Percentiles rank a stretch among this genome's conserved stretches.
These are phyloP conservation scores for Gortyna flavago DNA, from an alignment of 2,888 invertebrate species.

Conservation along the genomic window DNA sequence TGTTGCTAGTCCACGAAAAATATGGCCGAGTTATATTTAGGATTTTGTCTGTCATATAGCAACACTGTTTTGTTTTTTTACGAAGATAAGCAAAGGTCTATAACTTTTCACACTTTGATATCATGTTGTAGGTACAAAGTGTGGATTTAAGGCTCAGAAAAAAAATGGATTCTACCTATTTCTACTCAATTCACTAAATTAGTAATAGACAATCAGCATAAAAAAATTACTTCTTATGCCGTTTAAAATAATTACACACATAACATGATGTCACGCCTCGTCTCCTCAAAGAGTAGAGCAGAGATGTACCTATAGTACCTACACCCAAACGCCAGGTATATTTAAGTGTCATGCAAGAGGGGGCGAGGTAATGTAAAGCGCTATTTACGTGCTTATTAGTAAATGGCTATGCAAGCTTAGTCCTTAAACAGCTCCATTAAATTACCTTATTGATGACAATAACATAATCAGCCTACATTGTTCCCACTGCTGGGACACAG, in stretches of 20 bases:
- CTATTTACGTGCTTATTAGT: no score
- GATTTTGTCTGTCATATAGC: slow-evolving; percentile 4
- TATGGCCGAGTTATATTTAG: slow-evolving; percentile 21
- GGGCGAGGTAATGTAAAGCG: no score
- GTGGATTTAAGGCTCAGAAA: not conserved
- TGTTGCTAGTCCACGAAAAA: slow-evolving; percentile 32
- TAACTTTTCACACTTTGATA: not conserved
- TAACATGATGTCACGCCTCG: not conserved
- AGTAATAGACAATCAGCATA: not conserved
- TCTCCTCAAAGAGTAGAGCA: not conserved
- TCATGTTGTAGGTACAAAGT: not conserved
- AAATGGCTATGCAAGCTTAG: not conserved
- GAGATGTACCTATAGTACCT: not conserved
- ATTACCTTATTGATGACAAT: not conserved
- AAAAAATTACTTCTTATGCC: not conserved
- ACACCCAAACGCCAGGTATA: not conserved
- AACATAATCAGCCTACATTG: no score
- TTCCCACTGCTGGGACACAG: no score
- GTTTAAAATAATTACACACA: not conserved
- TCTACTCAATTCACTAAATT: not conserved
- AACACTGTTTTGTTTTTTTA: slow-evolving; percentile 16
- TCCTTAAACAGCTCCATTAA: not conserved
- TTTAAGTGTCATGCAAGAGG: no score
- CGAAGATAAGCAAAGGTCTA: not conserved
- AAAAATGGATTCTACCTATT: not conserved